These are phyloP conservation scores for Solea solea DNA, from an alignment of 2,113 vertebrate genomes.

Conservation along the genomic window DNA sequence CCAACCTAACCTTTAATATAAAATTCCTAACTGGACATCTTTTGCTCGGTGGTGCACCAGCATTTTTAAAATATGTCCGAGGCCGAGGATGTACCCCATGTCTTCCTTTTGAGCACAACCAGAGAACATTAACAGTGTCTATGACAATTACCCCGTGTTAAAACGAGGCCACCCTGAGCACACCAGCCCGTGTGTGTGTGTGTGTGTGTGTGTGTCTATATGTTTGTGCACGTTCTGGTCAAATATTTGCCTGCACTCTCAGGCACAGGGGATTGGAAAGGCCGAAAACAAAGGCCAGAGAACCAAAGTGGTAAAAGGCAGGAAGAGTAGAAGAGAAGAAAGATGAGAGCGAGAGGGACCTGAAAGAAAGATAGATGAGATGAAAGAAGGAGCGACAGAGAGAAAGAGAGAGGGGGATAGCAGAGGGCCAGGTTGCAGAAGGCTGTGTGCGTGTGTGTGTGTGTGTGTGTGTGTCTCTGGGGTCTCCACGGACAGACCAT, in stretches of 20 bases:
- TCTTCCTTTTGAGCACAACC: slow-evolving; percentile 27
- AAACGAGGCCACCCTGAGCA: slow-evolving; percentile 44
- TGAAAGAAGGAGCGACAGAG: slow-evolving; percentile 67
- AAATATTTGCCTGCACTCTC: slow-evolving; percentile 82
- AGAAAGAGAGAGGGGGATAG: slow-evolving; percentile 52
- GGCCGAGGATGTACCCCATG: slow-evolving; percentile 16
- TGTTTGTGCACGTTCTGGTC: slow-evolving; percentile 55
- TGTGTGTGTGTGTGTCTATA: slow-evolving; percentile 22
- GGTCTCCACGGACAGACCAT: slow-evolving; percentile 56
- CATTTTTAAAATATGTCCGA: slow-evolving; percentile 6
- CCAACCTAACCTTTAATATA: background rate
- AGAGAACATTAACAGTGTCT: slow-evolving; percentile 24
- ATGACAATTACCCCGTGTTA: slow-evolving; percentile 47
- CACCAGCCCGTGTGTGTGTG: slow-evolving; percentile 8
- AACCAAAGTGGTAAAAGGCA: slow-evolving; percentile 81
- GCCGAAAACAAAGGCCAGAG: slow-evolving; percentile 72
- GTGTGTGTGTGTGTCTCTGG: slow-evolving; percentile 32
- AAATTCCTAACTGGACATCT: background rate
- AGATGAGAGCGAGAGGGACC: slow-evolving; percentile 68
- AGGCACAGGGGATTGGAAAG: slow-evolving; percentile 59
- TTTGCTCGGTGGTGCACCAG: background rate
- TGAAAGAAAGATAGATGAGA: slow-evolving; percentile 74
- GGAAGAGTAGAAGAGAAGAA: slow-evolving; percentile 77
- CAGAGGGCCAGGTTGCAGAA: slow-evolving; percentile 67
- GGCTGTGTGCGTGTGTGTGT: slow-evolving; percentile 48